phyloP scores from a whole-genome alignment of 2,888 invertebrate species.

The Seira sanloemensis region DNA sequence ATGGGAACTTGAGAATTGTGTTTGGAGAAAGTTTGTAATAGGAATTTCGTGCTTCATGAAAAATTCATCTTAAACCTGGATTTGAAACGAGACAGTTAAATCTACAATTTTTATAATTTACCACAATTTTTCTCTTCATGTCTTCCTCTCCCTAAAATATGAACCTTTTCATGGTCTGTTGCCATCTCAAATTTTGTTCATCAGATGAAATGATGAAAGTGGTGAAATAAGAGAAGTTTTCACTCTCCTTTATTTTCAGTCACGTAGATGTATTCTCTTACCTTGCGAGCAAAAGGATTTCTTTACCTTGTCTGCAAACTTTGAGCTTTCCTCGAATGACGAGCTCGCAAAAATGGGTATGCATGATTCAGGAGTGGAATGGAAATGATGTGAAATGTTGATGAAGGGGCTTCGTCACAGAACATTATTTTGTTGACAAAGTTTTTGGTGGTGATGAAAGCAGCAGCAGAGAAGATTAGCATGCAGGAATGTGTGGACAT shows the following conservation, averaged over 20 bases:
- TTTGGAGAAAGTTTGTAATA: not conserved
- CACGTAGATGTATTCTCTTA: not conserved
- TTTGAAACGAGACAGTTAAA: constrained; percentile 19
- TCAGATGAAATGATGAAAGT: not conserved
- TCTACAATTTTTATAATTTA: constrained; percentile 20
- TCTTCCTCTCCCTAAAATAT: not conserved
- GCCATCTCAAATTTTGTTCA: not conserved
- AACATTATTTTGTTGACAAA: not conserved
- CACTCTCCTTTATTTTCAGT: not conserved
- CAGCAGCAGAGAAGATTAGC: constrained; percentile 5
- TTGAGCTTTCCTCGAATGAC: not conserved
- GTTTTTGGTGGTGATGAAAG: not conserved
- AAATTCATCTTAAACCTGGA: constrained; percentile 15
- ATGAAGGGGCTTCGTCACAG: not conserved
- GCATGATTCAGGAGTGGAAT: not conserved
- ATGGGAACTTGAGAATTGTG: not conserved
- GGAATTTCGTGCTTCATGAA: constrained; percentile 18
- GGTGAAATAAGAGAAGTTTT: not conserved
- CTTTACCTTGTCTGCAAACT: not conserved
- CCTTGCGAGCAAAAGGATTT: not conserved
- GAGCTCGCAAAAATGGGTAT: too few species aligned
- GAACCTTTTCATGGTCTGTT: not conserved
- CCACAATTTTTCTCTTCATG: not conserved
- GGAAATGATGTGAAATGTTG: constrained; percentile 2
- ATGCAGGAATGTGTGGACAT: not conserved